Conservation (phyloP, 2,888 invertebrate species). For the Drosophila tanythrix region DNA sequence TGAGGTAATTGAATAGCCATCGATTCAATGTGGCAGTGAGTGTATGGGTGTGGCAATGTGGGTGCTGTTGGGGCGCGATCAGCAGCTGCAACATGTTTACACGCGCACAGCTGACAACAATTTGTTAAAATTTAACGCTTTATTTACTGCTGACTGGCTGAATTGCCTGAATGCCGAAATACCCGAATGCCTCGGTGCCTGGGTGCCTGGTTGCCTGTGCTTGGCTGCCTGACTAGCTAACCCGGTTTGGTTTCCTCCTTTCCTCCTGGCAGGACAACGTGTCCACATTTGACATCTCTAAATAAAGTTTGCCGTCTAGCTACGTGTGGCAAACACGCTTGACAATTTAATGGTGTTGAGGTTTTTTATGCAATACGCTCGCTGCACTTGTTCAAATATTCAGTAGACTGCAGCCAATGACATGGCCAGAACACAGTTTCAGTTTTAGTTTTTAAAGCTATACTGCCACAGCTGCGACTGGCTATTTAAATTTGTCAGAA, state of each 20-base stretch:
- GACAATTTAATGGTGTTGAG: conserved; percentile 79
- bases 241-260: neutral
- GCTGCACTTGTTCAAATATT: conserved; percentile 66
- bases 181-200: neutral
- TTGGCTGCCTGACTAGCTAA: conserved; percentile 9
- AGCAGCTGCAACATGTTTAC: conserved; percentile 57
- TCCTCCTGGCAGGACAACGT: conserved; percentile 34
- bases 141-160: conserved; percentile 70
- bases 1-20: conserved; percentile 74
- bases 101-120: conserved; percentile 68
- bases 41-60: neutral
- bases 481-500: conserved; percentile 4
- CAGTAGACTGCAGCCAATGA: conserved; percentile 55
- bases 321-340: conserved; percentile 55
- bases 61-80: neutral
- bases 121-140: conserved; percentile 80
- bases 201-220: neutral
- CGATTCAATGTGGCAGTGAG: conserved; percentile 51
- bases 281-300: conserved; percentile 72
- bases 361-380: conserved; percentile 74
- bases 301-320: conserved; percentile 74
- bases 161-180: conserved; percentile 9
- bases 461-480: neutral
- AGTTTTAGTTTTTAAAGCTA: conserved; percentile 33
- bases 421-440: conserved; percentile 33